A percentile compares a stretch with the other conserved stretches of the same genome.
Evolutionary conservation across 2,797 vertebrate genomes (phyloP).

Genomic region (Cichlasoma orientale): DNA sequence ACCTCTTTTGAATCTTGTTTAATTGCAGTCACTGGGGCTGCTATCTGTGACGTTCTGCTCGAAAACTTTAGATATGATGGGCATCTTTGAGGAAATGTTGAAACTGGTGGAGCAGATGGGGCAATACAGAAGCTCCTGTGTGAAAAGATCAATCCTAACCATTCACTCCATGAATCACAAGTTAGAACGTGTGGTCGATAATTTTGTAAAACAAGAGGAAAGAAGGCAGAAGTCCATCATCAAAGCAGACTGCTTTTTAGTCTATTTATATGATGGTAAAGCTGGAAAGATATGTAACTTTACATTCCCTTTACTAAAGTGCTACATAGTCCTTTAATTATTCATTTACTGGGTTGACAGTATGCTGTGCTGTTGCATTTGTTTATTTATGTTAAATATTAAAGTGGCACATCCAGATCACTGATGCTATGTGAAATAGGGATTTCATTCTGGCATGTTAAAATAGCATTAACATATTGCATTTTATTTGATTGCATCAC

Average conservation of each 20-base stretch:
- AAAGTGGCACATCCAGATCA: no score
- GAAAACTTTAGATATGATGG: no score
- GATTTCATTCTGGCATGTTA: neutral
- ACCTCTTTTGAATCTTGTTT: no score
- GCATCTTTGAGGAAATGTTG: no score
- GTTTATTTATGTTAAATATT: neutral
- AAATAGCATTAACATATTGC: neutral
- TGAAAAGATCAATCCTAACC: neutral
- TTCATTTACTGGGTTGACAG: neutral
- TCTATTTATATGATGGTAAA: neutral
- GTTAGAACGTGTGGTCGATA: neutral
- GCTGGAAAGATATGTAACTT: neutral
- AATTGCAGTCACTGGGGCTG: no score
- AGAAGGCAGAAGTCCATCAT: neutral
- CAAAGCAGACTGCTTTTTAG: neutral
- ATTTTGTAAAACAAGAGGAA: neutral
- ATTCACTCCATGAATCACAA: neutral
- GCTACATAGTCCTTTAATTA: neutral
- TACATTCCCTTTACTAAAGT: neutral
- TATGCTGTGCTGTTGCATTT: neutral
- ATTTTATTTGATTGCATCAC: neutral
- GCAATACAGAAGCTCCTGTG: no score
- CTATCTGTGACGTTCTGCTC: no score
- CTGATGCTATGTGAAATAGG: neutral
- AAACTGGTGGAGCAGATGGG: no score